These are phyloP conservation scores for Bombus ignitus DNA, from an alignment of 1,140 invertebrate species.

Conservation along the genomic window DNA sequence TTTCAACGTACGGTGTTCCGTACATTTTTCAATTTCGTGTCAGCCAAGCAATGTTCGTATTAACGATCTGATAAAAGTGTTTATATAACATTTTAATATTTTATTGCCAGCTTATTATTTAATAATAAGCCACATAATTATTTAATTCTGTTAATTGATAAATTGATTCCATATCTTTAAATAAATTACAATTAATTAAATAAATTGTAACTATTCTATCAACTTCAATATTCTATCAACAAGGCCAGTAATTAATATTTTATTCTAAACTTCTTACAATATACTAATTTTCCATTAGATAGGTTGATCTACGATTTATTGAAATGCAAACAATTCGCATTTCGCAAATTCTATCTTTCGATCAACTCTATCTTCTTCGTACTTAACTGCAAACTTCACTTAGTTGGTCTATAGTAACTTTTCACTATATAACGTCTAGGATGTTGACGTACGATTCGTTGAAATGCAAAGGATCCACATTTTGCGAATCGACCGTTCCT, in stretches of 20 bases:
- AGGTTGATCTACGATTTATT: neutral
- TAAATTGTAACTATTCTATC: neutral
- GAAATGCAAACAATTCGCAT: neutral
- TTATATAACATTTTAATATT: neutral
- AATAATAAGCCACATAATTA: neutral
- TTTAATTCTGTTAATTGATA: neutral
- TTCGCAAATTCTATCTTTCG: neutral
- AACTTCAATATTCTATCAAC: too few relatives aligned
- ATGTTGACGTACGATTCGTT: neutral
- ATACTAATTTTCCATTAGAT: neutral
- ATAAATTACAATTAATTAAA: neutral
- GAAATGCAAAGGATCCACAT: neutral
- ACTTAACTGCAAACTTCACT: neutral
- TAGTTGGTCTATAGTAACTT: too few relatives aligned
- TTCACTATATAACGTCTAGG: too few relatives aligned
- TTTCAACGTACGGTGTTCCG: too few relatives aligned
- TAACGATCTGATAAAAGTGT: neutral
- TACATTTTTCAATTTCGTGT: too few relatives aligned
- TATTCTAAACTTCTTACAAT: neutral
- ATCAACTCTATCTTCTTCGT: neutral
- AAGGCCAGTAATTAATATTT: neutral
- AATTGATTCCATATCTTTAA: neutral
- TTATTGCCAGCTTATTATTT: neutral
- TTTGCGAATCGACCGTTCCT: neutral
- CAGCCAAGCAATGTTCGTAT: neutral